A percentile compares a stretch with the other conserved stretches of the same genome.
These are phyloP conservation scores for Trissolcus brochymenae DNA, from an alignment of 2,888 invertebrate genomes.

Conservation along the genomic window DNA sequence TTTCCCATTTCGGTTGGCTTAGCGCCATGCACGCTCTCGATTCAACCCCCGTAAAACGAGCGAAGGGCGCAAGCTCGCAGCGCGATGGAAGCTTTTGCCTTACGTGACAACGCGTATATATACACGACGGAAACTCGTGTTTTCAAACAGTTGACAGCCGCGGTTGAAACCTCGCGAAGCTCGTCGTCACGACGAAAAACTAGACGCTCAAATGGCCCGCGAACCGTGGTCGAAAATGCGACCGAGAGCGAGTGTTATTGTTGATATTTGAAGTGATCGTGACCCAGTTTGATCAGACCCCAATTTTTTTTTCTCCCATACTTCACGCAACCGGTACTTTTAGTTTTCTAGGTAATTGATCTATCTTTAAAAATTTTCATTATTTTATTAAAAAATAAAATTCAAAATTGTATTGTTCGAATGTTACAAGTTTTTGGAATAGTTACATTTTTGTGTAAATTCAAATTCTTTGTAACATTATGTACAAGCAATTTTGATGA, in stretches of 20 bases:
- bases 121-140: slow-evolving; percentile 50
- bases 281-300: slow-evolving; percentile 36
- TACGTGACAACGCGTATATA: slow-evolving; percentile 48
- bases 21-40: slow-evolving; percentile 34
- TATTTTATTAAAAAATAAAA: not conserved
- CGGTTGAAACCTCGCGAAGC: slow-evolving; percentile 46
- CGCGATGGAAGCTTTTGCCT: slow-evolving; percentile 46
- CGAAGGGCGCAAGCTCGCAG: slow-evolving; percentile 49
- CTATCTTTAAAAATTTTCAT: not conserved
- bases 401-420: too few relatives aligned
- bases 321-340: too few relatives aligned
- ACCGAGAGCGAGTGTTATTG: slow-evolving; percentile 45
- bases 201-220: slow-evolving; percentile 23
- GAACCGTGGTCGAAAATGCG: slow-evolving; percentile 50
- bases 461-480: too few relatives aligned
- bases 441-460: too few relatives aligned
- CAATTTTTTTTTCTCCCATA: slow-evolving; percentile 8
- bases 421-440: too few relatives aligned
- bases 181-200: slow-evolving; percentile 14
- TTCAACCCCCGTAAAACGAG: slow-evolving; percentile 36
- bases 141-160: slow-evolving; percentile 58
- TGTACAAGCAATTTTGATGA: too few relatives aligned
- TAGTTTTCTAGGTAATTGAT: not conserved
- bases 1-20: slow-evolving; percentile 33
- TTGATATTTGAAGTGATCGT: slow-evolving; percentile 54